Percentiles rank a stretch among this genome's conserved stretches.
phyloP scores from a whole-genome alignment of 2,888 invertebrate species.

The Pandemis corylana region DNA sequence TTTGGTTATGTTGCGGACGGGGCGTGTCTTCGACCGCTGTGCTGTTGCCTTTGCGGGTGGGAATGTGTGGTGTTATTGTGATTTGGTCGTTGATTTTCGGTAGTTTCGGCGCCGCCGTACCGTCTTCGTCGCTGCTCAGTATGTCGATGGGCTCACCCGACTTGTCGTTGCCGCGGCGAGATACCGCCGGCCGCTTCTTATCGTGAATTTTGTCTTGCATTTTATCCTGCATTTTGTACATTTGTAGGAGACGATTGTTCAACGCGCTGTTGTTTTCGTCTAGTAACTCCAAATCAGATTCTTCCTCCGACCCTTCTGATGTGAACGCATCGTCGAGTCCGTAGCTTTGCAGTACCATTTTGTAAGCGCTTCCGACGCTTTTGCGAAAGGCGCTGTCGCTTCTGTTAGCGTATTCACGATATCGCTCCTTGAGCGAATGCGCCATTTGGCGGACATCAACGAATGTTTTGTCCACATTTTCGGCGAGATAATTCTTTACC shows the following conservation, averaged over 20 bases:
- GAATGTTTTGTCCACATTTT: slow-evolving; percentile 91
- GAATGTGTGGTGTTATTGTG: slow-evolving; percentile 78
- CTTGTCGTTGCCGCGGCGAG: slow-evolving; percentile 70
- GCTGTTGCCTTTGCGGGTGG: slow-evolving; percentile 63
- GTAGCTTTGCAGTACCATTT: slow-evolving; percentile 88
- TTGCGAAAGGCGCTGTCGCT: slow-evolving; percentile 92
- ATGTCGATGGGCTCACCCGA: slow-evolving; percentile 79
- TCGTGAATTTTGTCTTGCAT: slow-evolving; percentile 82
- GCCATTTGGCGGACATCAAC: slow-evolving; percentile 94
- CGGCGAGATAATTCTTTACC: slow-evolving; percentile 90
- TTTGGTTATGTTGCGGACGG: slow-evolving; percentile 62
- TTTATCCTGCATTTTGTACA: slow-evolving; percentile 81
- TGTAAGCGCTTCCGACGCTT: slow-evolving; percentile 91
- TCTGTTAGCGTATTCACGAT: slow-evolving; percentile 91
- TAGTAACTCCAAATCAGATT: slow-evolving; percentile 89
- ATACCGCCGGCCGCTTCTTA: slow-evolving; percentile 73
- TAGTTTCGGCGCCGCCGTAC: slow-evolving; percentile 73
- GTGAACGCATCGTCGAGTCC: slow-evolving; percentile 86
- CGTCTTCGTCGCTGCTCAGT: slow-evolving; percentile 75
- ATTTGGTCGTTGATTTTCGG: slow-evolving; percentile 82
- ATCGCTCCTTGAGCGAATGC: slow-evolving; percentile 89
- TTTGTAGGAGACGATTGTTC: slow-evolving; percentile 82
- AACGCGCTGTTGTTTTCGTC: slow-evolving; percentile 92
- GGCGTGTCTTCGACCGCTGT: slow-evolving; percentile 57
- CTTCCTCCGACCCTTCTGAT: slow-evolving; percentile 86